Conservation (phyloP, 2,888 invertebrate species). For the Taphrorychus bicolor region DNA sequence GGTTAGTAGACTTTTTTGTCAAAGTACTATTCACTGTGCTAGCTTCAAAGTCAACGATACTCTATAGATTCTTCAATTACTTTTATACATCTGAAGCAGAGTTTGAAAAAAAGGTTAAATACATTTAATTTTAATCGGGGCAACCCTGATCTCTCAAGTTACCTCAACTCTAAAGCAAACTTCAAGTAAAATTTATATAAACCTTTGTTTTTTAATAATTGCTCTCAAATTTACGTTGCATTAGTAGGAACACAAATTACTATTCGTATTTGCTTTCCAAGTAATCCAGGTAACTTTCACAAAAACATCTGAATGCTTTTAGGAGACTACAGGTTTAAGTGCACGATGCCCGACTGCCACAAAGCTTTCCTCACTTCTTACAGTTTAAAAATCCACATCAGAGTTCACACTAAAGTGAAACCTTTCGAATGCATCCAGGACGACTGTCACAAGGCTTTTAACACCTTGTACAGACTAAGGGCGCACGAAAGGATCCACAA, state of each 20-base stretch:
- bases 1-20: constrained; percentile 63
- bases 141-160: too few relatives aligned
- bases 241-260: too few relatives aligned
- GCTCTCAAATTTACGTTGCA: too few relatives aligned
- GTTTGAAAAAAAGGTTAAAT: too few relatives aligned
- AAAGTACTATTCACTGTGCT: neutral
- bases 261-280: too few relatives aligned
- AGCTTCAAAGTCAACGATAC: neutral
- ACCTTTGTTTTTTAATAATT: too few relatives aligned
- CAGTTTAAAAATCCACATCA: constrained; percentile 91
- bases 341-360: constrained; percentile 84
- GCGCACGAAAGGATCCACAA: constrained; percentile 93
- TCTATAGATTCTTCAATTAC: too few relatives aligned
- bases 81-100: too few relatives aligned
- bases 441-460: constrained; percentile 92
- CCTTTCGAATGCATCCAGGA: constrained; percentile 86
- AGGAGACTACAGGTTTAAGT: constrained; percentile 96
- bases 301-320: constrained; percentile 52
- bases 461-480: constrained; percentile 89
- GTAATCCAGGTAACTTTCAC: neutral
- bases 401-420: constrained; percentile 92
- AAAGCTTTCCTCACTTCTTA: constrained; percentile 95
- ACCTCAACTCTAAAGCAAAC: too few relatives aligned
- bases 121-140: too few relatives aligned
- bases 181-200: too few relatives aligned